Conservation (phyloP, 2,797 vertebrate species). For the Thamnophis elegans region DNA sequence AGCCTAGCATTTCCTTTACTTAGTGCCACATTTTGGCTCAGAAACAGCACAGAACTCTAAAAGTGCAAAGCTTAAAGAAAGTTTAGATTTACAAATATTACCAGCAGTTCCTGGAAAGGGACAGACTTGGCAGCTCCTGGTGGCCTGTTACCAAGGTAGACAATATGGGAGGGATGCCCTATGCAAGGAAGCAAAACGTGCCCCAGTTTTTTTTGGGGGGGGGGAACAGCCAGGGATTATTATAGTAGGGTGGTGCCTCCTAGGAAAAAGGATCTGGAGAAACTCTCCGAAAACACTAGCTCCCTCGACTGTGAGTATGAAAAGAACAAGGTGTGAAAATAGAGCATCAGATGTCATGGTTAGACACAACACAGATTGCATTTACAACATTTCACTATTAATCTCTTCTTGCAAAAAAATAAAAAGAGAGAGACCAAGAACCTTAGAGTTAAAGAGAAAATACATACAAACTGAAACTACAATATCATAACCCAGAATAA, state of each 20-base stretch:
- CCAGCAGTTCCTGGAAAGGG: neutral
- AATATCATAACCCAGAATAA: neutral
- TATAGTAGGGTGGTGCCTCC: neutral
- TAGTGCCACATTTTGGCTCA: neutral
- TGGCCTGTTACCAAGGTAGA: neutral
- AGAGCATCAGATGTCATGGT: neutral
- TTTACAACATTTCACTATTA: neutral
- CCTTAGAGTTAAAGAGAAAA: neutral
- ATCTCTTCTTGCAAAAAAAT: neutral
- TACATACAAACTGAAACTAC: neutral
- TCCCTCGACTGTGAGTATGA: neutral
- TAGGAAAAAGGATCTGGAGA: neutral
- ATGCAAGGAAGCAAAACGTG: neutral
- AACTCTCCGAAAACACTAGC: neutral
- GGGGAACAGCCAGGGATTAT: neutral
- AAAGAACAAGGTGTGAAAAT: neutral
- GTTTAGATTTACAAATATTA: neutral
- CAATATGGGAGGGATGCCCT: neutral
- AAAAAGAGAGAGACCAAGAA: no score
- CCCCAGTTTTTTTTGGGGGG: neutral
- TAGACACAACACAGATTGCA: neutral
- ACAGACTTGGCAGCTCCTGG: neutral
- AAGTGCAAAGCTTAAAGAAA: neutral
- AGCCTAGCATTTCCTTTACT: accelerated
- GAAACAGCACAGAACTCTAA: neutral